A percentile compares a stretch with the other conserved stretches of the same genome.
Evolutionary conservation across 2,888 invertebrate genomes (phyloP).

Genomic region (Hirtodrosophila trivittata): DNA sequence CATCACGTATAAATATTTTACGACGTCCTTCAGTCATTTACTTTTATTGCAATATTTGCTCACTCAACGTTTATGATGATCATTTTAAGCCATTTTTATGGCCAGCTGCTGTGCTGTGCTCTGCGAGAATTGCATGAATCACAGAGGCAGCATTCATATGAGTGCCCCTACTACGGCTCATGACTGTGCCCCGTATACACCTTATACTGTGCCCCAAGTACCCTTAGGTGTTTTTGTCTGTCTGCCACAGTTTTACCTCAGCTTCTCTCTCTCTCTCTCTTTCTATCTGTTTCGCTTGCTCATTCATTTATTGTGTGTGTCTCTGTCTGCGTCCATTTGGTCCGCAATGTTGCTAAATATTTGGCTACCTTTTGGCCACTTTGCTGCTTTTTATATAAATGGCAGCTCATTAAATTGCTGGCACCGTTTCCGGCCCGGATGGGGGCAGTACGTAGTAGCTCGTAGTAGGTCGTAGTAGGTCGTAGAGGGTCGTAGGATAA

Average conservation of each 20-base stretch:
- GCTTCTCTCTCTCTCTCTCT: background rate
- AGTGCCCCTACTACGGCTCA: constrained; percentile 23
- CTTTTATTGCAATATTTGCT: constrained; percentile 84
- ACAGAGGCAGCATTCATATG: constrained; percentile 62
- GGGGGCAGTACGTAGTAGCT: constrained; percentile 21
- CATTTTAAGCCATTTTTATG: constrained; percentile 84
- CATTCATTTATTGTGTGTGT: constrained; percentile 4
- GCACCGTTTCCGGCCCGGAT: constrained; percentile 55
- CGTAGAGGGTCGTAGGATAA: too few relatives aligned
- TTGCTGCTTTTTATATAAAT: constrained; percentile 72
- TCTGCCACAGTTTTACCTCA: constrained; percentile 1
- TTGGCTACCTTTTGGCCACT: constrained; percentile 70
- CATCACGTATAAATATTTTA: constrained; percentile 81
- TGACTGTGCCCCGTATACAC: background rate
- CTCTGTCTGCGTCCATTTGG: constrained; percentile 20
- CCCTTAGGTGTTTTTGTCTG: constrained; percentile 35
- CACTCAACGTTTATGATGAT: constrained; percentile 84
- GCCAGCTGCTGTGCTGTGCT: constrained; percentile 49
- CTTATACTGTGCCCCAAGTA: constrained; percentile 25
- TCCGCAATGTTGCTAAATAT: constrained; percentile 71
- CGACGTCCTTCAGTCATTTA: constrained; percentile 83
- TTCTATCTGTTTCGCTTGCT: background rate
- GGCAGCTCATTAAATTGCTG: constrained; percentile 79
- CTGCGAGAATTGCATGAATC: constrained; percentile 80
- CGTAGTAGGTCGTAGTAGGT: too few relatives aligned